Evolutionary conservation across 2,113 vertebrate genomes (phyloP), one percentile per base, ranked within the genome.

Genomic region (Tragulus kanchil): DNA sequence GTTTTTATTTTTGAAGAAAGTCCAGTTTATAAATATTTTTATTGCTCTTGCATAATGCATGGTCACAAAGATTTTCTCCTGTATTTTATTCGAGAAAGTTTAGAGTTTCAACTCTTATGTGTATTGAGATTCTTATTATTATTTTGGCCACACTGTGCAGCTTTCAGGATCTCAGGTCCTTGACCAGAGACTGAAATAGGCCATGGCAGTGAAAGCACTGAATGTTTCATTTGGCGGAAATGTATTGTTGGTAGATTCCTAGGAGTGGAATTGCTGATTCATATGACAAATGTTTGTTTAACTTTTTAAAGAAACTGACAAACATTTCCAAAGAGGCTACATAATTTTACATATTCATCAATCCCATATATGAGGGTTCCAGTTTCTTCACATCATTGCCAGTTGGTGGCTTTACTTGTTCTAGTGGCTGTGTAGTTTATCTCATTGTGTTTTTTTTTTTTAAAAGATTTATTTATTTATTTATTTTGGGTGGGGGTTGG

Each of bases 171-270:
- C 75, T 54, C 26, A 78, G 26, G 52, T 28, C 48, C 48, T 50
- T 15, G 25, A 77, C 45, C 73, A 52, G 26, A 25, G 73, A 77
- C 10, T 50, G 73, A 77, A 77, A 25, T 50, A 77, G 73, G 14
- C 73, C 73, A 50, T 10, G 45, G 48, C 48, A 77, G 25, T 77
- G 73, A 77, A 77, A 77, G 48, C 14, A 16, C 26, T 25, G 28
- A 52, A 77, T 28, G 50, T 58, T n/a, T n/a, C n/a, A n/a, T n/a
- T n/a, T n/a, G n/a, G n/a, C n/a, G n/a, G n/a, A n/a, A n/a, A n/a
- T n/a, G n/a, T n/a, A n/a, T n/a, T n/a, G n/a, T n/a, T n/a, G 25
- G 67, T 75, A 87, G 48, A 79, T 93, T 93, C 61, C 77, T 96
- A 75, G 77, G 31, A 85, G 28, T 12, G 31, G 23, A 89, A 89